A percentile compares a stretch with the other conserved stretches of the same genome.
These are phyloP conservation scores for Microchrysa polita DNA, from an alignment of 2,888 invertebrate genomes.

Conservation along the genomic window DNA sequence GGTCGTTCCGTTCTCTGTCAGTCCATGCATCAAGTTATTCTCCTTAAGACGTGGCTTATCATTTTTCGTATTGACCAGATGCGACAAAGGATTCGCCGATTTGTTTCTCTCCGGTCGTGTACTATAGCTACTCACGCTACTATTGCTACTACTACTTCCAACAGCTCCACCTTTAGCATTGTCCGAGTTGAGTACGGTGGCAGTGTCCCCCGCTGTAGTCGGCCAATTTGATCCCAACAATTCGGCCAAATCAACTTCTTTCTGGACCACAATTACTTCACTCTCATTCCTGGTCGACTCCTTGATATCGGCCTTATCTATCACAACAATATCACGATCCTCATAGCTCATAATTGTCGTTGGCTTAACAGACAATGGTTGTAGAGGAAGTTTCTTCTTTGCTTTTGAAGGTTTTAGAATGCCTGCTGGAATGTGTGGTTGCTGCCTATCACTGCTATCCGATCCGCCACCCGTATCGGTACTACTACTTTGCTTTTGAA, in stretches of 20 bases:
- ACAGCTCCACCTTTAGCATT: conserved; percentile 47
- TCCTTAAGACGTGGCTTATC: conserved; percentile 48
- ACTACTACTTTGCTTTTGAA: conserved; percentile 21
- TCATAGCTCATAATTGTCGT: conserved; percentile 55
- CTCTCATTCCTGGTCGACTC: conserved; percentile 58
- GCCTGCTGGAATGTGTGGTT: conserved; percentile 48
- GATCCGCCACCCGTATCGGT: conserved; percentile 49
- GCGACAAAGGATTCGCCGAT: conserved; percentile 70
- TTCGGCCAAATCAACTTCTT: conserved; percentile 60
- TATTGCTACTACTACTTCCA: conserved; percentile 53
- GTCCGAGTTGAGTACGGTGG: conserved; percentile 57
- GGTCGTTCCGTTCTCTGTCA: background rate
- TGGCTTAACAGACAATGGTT: conserved; percentile 51
- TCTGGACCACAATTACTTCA: conserved; percentile 57
- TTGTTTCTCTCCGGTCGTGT: conserved; percentile 66
- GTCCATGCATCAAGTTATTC: conserved; percentile 21
- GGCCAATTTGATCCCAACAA: conserved; percentile 62
- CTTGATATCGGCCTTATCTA: conserved; percentile 59
- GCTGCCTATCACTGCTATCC: conserved; percentile 26
- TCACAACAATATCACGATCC: conserved; percentile 59
- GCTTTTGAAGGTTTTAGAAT: conserved; percentile 54
- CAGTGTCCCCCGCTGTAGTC: conserved; percentile 59
- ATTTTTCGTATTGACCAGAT: conserved; percentile 62
- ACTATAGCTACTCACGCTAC: conserved; percentile 52
- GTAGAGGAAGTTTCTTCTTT: conserved; percentile 42